Percentiles rank a stretch among this genome's conserved stretches.
Evolutionary conservation across 2,113 vertebrate genomes (phyloP).

Genomic region (Mormyrus iriodes): DNA sequence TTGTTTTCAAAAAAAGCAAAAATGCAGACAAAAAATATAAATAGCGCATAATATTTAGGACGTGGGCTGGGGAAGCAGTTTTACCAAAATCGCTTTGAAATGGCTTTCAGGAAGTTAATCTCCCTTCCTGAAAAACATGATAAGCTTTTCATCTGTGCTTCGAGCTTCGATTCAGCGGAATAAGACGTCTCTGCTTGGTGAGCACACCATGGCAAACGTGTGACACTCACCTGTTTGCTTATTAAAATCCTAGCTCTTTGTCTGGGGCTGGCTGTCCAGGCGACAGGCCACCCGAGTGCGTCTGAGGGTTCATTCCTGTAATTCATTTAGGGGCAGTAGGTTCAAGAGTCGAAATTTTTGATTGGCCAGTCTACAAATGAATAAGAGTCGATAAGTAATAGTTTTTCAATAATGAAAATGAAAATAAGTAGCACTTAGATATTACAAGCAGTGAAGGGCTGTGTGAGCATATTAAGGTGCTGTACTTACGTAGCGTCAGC

Average conservation of each 20-base stretch:
- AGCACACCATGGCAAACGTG: too few species aligned
- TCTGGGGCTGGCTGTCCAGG: neutral
- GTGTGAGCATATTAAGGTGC: neutral
- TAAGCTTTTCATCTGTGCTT: constrained; percentile 5
- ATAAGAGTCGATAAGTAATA: neutral
- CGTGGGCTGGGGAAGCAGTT: neutral
- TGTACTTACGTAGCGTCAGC: neutral
- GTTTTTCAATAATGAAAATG: neutral
- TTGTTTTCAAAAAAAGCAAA: neutral
- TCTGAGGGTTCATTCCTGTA: neutral
- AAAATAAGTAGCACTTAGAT: neutral
- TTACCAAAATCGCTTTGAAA: constrained; percentile 15
- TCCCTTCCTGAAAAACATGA: neutral
- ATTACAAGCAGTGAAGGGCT: neutral
- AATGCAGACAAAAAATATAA: neutral
- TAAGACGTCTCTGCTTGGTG: neutral
- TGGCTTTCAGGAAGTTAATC: constrained; percentile 17
- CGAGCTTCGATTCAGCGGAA: neutral
- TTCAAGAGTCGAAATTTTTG: neutral
- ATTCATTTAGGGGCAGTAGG: neutral
- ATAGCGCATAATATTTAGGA: neutral
- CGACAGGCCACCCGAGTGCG: neutral
- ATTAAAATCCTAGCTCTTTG: neutral
- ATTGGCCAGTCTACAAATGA: neutral
- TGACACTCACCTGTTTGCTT: neutral